A percentile compares a stretch with the other conserved stretches of the same genome.
Conservation (phyloP, 2,888 invertebrate genomes). For the Stenchaetothrips biformis region DNA sequence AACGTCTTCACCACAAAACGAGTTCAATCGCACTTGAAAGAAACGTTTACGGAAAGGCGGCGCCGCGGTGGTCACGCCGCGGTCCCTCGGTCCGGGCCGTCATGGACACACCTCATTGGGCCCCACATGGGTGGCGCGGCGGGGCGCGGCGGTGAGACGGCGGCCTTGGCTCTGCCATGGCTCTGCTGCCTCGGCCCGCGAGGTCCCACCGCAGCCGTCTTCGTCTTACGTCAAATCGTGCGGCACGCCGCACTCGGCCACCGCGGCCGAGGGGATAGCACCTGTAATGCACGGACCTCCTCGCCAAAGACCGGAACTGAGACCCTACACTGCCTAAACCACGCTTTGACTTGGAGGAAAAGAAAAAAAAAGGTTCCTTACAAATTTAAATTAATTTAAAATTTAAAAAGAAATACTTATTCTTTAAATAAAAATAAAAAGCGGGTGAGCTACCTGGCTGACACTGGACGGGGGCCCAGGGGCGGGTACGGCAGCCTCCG, state of each 20-base stretch:
- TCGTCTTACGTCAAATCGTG: neutral
- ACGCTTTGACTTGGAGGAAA: too few species aligned
- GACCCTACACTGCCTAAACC: too few species aligned
- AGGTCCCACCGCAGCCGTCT: neutral
- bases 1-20: constrained; percentile 40
- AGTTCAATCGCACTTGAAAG: neutral
- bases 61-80: constrained; percentile 35
- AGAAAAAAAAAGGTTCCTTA: too few species aligned
- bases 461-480: too few species aligned
- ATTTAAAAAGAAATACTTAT: too few species aligned
- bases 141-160: too few species aligned
- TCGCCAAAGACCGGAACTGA: too few species aligned
- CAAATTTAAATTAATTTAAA: too few species aligned
- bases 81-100: constrained; percentile 34
- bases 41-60: neutral
- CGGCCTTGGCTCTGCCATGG: neutral
- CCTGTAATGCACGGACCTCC: too few species aligned
- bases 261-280: neutral
- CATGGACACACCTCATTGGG: neutral
- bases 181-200: neutral
- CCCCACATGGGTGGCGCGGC: constrained; percentile 23
- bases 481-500: too few species aligned
- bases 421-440: too few species aligned
- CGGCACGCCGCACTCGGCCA: neutral
- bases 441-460: too few species aligned